These are phyloP conservation scores for Piprites chloris DNA, from an alignment of 2,113 vertebrate species.

Conservation along the genomic window DNA sequence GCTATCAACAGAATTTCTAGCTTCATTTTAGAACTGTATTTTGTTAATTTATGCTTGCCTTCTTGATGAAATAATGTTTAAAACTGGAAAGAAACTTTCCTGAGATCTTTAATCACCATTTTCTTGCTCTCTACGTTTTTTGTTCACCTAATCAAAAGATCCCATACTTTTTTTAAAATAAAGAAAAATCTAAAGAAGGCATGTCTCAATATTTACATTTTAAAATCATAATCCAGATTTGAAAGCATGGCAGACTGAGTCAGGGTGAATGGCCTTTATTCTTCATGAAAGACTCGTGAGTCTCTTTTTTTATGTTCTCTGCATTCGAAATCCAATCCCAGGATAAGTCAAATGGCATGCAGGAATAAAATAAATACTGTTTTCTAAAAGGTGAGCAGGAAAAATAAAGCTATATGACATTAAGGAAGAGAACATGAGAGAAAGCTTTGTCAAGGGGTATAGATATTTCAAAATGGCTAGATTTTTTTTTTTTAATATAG, in stretches of 20 bases:
- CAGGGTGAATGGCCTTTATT: neutral
- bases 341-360: neutral
- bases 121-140: neutral
- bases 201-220: neutral
- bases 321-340: neutral
- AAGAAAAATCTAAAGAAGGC: neutral
- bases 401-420: neutral
- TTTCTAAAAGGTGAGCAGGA: neutral
- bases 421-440: neutral
- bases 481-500: neutral
- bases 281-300: neutral
- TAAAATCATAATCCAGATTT: neutral
- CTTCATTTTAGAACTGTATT: neutral
- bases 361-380: neutral
- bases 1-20: neutral
- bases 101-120: neutral
- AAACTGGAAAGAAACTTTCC: neutral
- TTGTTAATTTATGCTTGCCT: neutral
- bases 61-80: neutral
- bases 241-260: neutral
- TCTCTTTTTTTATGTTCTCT: neutral
- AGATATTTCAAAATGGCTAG: neutral
- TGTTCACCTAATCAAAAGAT: neutral
- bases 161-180: no score
- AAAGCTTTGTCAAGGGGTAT: neutral